Evolutionary conservation across 2,113 vertebrate species (phyloP).

Genomic region (Ictidomys tridecemlineatus): DNA sequence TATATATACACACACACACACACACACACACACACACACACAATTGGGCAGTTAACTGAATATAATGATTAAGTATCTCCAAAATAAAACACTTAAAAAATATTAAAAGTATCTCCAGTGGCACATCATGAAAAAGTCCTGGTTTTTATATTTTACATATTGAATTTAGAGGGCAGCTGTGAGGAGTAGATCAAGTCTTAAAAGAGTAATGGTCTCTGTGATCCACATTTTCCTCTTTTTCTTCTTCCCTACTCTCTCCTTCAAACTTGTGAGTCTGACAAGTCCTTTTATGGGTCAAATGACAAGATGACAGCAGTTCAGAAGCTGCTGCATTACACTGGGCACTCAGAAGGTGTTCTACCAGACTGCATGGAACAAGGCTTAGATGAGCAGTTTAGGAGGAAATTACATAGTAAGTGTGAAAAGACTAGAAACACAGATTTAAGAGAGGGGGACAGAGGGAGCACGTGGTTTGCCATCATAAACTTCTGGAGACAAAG

Average conservation of each 20-base stretch:
- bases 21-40: too few species aligned
- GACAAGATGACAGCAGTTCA: neutral
- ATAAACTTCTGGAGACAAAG: neutral
- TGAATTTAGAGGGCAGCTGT: neutral
- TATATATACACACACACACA: too few species aligned
- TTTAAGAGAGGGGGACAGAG: neutral
- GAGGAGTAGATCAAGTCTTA: neutral
- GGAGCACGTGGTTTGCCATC: neutral
- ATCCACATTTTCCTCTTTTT: neutral
- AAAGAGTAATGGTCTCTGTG: neutral
- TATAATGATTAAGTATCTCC: neutral
- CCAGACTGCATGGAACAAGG: neutral
- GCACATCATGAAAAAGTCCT: neutral
- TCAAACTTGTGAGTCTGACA: neutral
- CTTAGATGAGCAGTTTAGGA: neutral
- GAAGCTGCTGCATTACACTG: neutral
- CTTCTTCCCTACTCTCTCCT: neutral
- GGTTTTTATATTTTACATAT: neutral
- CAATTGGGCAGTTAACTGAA: too few species aligned
- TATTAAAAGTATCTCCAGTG: neutral
- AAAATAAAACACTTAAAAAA: too few species aligned
- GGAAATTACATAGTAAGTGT: neutral
- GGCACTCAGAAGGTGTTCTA: neutral
- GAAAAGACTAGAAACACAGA: neutral
- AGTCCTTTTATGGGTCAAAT: neutral